phyloP scores from a whole-genome alignment of 2,797 vertebrate species.

The Antrozous pallidus region DNA sequence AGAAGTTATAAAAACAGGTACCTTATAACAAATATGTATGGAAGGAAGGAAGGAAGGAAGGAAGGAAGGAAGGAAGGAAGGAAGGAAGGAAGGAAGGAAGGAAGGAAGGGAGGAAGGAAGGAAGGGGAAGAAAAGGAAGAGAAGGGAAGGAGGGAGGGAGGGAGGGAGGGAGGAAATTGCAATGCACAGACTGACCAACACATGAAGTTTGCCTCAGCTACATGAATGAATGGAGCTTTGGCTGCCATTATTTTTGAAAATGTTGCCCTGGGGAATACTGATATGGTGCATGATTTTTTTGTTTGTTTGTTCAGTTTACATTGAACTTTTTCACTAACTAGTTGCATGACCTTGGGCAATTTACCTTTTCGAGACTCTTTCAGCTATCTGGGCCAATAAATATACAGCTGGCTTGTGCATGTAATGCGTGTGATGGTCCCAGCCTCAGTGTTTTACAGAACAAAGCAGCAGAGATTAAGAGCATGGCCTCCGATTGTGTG shows the following conservation, averaged over 20 bases:
- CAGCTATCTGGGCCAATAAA: neutral
- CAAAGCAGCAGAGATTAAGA: neutral
- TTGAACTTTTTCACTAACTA: neutral
- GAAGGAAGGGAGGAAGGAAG: too few relatives aligned
- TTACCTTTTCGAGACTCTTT: neutral
- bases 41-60: neutral
- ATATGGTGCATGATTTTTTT: neutral
- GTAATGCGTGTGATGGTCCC: neutral
- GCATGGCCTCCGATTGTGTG: neutral
- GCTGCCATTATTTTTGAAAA: neutral
- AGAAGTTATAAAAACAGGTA: neutral
- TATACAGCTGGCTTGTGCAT: neutral
- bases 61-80: too few relatives aligned
- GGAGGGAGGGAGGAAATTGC: too few relatives aligned
- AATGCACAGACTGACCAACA: neutral
- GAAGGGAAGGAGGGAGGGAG: neutral
- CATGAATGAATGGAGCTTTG: neutral
- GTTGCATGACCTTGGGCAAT: neutral
- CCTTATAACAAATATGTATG: neutral
- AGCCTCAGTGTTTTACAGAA: neutral
- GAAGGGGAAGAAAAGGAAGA: too few relatives aligned
- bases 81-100: too few relatives aligned
- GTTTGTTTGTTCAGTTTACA: neutral
- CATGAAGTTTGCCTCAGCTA: neutral
- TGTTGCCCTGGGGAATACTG: neutral